phyloP scores from a whole-genome alignment of 2,888 invertebrate genomes.

The Rhodophaea formosa region DNA sequence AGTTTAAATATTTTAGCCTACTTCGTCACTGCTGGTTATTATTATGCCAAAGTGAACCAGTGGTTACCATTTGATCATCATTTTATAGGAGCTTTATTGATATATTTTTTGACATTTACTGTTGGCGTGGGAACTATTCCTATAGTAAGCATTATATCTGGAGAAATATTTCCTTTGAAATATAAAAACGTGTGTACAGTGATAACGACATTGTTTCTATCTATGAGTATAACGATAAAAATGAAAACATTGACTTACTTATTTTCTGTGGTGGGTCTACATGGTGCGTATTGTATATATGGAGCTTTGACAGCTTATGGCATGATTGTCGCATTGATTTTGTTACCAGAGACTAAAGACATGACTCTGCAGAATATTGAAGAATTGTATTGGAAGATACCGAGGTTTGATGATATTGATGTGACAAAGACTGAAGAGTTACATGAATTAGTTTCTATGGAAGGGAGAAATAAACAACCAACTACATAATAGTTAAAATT shows the following conservation, averaged over 20 bases:
- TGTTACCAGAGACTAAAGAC: slow-evolving; percentile 6
- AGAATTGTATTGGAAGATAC: neutral
- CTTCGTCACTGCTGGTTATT: neutral
- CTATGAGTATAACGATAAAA: neutral
- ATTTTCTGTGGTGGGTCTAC: neutral
- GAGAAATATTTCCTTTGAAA: slow-evolving; percentile 7
- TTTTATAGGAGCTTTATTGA: neutral
- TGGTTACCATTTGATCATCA: neutral
- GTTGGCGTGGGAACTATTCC: neutral
- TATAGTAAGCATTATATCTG: slow-evolving; percentile 7
- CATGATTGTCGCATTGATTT: neutral
- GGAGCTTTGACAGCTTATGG: neutral
- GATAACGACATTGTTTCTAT: neutral
- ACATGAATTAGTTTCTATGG: neutral
- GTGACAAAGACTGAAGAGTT: neutral
- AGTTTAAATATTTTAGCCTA: neutral
- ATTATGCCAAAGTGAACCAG: neutral
- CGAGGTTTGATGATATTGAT: neutral
- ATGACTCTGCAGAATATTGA: slow-evolving; percentile 6
- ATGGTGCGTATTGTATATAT: neutral
- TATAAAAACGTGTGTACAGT: slow-evolving; percentile 2
- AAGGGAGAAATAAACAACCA: neutral
- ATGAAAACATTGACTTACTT: neutral
- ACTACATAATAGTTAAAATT: no score
- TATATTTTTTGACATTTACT: neutral